phyloP scores from a whole-genome alignment of 2,888 invertebrate species.

The Mystacides longicornis region DNA sequence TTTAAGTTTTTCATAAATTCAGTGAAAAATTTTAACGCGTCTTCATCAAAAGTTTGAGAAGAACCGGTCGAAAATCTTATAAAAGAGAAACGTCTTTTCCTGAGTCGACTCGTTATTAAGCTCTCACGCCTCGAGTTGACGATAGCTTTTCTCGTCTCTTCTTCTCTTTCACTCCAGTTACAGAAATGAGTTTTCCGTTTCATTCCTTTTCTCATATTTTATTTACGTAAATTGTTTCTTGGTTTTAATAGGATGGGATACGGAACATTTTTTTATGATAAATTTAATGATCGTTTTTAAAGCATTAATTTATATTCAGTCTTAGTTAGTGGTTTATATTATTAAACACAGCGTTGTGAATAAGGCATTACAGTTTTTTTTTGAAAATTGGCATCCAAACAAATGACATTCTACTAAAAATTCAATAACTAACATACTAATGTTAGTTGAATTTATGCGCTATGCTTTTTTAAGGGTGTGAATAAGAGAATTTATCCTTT shows the following conservation, averaged over 20 bases:
- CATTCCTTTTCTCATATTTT: slow-evolving; percentile 36
- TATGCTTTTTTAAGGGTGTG: too few relatives aligned
- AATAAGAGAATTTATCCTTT: too few relatives aligned
- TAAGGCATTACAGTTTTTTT: too few relatives aligned
- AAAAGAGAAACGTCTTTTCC: slow-evolving; percentile 49
- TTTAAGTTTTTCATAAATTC: background rate
- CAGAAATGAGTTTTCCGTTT: slow-evolving; percentile 33
- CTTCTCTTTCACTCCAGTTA: slow-evolving; percentile 31
- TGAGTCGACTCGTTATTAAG: slow-evolving; percentile 52
- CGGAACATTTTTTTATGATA: slow-evolving; percentile 7
- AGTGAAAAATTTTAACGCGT: background rate
- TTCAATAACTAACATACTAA: too few relatives aligned
- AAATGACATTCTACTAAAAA: too few relatives aligned
- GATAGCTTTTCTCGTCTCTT: slow-evolving; percentile 30
- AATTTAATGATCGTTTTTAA: background rate
- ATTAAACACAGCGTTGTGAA: too few relatives aligned
- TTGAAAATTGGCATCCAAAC: too few relatives aligned
- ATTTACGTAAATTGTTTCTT: slow-evolving; percentile 16
- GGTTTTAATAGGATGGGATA: slow-evolving; percentile 11
- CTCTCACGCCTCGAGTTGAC: slow-evolving; percentile 42
- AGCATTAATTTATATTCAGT: too few relatives aligned
- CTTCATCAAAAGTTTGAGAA: slow-evolving; percentile 14
- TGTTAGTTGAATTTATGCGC: too few relatives aligned
- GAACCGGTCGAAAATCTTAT: slow-evolving; percentile 30
- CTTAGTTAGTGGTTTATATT: too few relatives aligned